Evolutionary conservation across 2,888 invertebrate species (phyloP).

Genomic region (Hofmannophila pseudospretella): DNA sequence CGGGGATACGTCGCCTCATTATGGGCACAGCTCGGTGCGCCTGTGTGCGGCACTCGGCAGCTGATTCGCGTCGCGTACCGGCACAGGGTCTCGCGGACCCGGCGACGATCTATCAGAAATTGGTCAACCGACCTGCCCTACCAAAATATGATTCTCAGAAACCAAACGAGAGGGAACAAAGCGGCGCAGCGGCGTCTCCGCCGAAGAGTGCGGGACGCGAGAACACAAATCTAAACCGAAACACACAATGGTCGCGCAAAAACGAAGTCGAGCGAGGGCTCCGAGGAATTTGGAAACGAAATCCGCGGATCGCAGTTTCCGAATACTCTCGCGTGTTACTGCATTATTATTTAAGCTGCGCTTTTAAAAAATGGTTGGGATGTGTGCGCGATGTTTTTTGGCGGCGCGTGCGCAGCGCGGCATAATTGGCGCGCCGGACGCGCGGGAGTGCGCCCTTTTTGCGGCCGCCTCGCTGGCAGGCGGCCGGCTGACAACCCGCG

Average conservation of each 20-base stretch:
- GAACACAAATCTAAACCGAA: constrained; percentile 51
- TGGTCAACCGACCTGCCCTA: background rate
- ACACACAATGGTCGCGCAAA: constrained; percentile 69
- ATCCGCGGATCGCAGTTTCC: constrained; percentile 74
- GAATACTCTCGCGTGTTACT: constrained; percentile 76
- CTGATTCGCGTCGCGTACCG: constrained; percentile 56
- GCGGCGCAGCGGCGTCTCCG: constrained; percentile 25
- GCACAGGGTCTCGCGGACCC: too few relatives aligned
- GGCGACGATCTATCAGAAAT: too few relatives aligned
- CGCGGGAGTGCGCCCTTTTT: constrained; percentile 44
- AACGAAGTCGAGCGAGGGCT: constrained; percentile 43
- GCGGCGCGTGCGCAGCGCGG: constrained; percentile 71
- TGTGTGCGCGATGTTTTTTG: constrained; percentile 60
- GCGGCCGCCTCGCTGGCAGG: too few relatives aligned
- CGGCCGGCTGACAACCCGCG: too few relatives aligned
- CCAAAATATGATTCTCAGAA: constrained; percentile 30
- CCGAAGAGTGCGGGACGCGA: constrained; percentile 39
- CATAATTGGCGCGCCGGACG: constrained; percentile 65
- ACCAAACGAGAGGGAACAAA: constrained; percentile 20
- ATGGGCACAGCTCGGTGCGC: too few relatives aligned
- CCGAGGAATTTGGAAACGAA: constrained; percentile 70
- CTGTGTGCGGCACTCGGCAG: constrained; percentile 19
- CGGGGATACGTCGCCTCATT: constrained; percentile 70
- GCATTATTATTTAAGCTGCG: constrained; percentile 74
- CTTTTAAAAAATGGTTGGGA: constrained; percentile 68